These are phyloP conservation scores for Echinometra lucunter DNA, from an alignment of 53 echinoderm and acorn worm genomes.

Conservation along the genomic window DNA sequence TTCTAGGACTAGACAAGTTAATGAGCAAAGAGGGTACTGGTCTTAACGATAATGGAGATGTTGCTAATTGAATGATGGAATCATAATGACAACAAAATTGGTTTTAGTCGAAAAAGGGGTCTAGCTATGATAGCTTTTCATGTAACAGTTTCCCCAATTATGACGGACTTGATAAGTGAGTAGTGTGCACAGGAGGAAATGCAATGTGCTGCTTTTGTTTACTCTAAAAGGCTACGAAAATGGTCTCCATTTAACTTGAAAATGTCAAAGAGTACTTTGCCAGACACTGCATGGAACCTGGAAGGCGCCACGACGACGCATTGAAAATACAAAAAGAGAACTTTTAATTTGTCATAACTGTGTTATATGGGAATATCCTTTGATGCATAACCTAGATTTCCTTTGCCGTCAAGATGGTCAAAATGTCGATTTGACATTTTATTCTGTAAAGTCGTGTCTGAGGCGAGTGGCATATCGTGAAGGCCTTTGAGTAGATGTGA, in stretches of 20 bases:
- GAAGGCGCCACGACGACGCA: background rate
- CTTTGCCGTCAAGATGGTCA: background rate
- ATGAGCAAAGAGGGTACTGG: background rate
- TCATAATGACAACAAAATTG: background rate
- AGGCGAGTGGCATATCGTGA: background rate
- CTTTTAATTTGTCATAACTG: slow-evolving; percentile 4
- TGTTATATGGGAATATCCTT: background rate
- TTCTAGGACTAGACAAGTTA: background rate
- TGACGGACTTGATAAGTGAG: background rate
- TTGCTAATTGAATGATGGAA: background rate
- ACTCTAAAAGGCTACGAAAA: background rate
- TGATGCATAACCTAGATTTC: background rate
- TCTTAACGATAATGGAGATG: background rate
- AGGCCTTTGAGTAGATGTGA: background rate
- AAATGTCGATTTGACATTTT: background rate
- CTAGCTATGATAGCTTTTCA: background rate
- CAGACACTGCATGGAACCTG: background rate
- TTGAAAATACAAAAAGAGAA: slow-evolving; percentile 4
- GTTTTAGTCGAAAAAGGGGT: background rate
- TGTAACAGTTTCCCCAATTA: background rate
- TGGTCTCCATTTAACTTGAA: background rate
- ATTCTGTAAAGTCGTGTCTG: background rate
- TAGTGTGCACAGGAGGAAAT: background rate
- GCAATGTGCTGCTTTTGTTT: background rate
- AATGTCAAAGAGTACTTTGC: background rate